These are phyloP conservation scores for Drosophila neonasuta DNA, from an alignment of 2,888 invertebrate genomes.

Conservation along the genomic window DNA sequence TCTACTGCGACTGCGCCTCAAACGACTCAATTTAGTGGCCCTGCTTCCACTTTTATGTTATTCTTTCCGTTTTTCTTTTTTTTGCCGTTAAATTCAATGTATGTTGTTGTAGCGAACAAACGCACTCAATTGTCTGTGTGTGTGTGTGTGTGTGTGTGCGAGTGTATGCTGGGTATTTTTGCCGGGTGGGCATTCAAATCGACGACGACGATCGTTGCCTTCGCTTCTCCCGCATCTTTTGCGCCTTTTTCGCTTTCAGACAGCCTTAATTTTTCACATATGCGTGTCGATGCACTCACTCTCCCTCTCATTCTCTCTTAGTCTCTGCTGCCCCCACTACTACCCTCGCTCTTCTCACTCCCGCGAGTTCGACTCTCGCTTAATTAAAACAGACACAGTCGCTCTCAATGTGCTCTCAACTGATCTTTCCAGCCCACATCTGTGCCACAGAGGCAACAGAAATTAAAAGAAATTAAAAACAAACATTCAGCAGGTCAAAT, in stretches of 20 bases:
- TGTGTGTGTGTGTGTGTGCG: slow-evolving; percentile 4
- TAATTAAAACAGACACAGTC: slow-evolving; percentile 73
- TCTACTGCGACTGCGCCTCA: slow-evolving; percentile 48
- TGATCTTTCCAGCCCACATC: slow-evolving; percentile 69
- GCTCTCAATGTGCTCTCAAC: slow-evolving; percentile 57
- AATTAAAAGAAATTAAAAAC: slow-evolving; percentile 74
- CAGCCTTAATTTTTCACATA: slow-evolving; percentile 75
- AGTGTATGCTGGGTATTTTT: slow-evolving; percentile 35
- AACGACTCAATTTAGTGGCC: slow-evolving; percentile 73
- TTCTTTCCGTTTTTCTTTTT: slow-evolving; percentile 29
- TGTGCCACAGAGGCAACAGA: slow-evolving; percentile 56
- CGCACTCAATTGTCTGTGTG: slow-evolving; percentile 19
- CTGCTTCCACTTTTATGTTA: slow-evolving; percentile 48
- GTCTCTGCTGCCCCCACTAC: neutral
- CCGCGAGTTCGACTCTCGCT: slow-evolving; percentile 50
- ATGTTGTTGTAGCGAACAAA: slow-evolving; percentile 13
- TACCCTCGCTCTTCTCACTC: slow-evolving; percentile 19
- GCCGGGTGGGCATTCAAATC: slow-evolving; percentile 36
- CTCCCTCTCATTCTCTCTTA: slow-evolving; percentile 12
- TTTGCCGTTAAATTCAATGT: slow-evolving; percentile 58
- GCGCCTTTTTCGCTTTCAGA: slow-evolving; percentile 68
- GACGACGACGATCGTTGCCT: slow-evolving; percentile 57
- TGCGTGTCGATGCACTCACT: slow-evolving; percentile 55
- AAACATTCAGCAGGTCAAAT: slow-evolving; percentile 14
- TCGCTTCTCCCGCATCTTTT: slow-evolving; percentile 68